Percentiles rank a stretch among this genome's conserved stretches.
These are phyloP conservation scores for Edolisoma coerulescens DNA, from an alignment of 2,113 vertebrate species.

Conservation along the genomic window DNA sequence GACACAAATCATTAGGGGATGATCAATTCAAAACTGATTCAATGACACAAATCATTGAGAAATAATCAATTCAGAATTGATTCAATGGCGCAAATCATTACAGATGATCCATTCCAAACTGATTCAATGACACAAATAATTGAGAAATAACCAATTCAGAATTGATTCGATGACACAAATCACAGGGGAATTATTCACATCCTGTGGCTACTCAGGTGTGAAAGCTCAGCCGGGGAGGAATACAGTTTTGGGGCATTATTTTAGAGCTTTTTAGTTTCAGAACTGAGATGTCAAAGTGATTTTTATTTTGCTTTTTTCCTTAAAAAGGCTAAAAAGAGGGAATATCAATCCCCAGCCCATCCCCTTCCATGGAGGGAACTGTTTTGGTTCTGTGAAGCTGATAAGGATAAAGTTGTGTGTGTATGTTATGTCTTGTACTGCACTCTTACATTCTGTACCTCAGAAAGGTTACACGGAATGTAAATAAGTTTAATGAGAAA, in stretches of 20 bases:
- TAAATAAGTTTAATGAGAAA: not conserved
- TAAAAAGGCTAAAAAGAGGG: not conserved
- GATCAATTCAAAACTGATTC: not conserved
- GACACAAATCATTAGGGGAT: not conserved
- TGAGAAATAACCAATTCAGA: not conserved
- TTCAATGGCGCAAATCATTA: not conserved
- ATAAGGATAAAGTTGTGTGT: not conserved
- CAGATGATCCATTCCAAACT: not conserved
- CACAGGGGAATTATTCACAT: not conserved
- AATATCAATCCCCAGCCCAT: not conserved
- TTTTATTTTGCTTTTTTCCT: not conserved
- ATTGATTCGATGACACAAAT: not conserved
- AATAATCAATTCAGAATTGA: rapidly evolving
- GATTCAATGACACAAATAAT: not conserved
- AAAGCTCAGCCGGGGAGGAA: not conserved
- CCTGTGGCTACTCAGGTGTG: not conserved
- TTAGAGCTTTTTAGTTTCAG: not conserved
- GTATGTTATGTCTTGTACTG: not conserved
- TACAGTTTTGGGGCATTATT: not conserved
- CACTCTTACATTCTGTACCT: not conserved
- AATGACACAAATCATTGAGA: not conserved
- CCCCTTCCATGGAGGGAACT: not conserved
- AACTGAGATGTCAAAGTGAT: not conserved
- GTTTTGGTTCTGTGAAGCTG: not conserved
- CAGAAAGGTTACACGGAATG: not conserved